Evolutionary conservation across 2,113 vertebrate species (phyloP), one percentile per base, ranked within the genome.

Genomic region (Aspidoscelis tigris): DNA sequence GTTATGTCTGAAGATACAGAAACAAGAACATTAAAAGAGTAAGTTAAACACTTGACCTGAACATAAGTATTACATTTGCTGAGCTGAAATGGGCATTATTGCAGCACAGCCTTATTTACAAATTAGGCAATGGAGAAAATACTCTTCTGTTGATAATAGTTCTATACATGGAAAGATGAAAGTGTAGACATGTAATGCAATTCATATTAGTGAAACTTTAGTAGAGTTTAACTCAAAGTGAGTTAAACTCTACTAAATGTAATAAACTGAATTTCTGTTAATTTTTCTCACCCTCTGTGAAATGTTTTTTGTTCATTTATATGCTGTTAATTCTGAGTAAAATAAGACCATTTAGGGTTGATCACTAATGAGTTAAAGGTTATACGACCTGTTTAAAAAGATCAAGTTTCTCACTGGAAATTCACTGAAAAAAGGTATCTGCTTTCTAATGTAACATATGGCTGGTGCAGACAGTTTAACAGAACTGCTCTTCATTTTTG

Each of bases 1-100:
- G 97, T 99, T 61, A 99, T 99, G 98, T 98, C 97, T 0, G 98
- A 99, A 94, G 99, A 99, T 89, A 80, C 97, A 1, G 99, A 99
- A 93, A 97, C 97, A 1, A 93, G 95, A 91, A 98, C 98, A 22
- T 98, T 97, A 68, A 99, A 97, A 96, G 98, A 99, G 99, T 99
- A 96, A 97, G 98, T 90, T 1, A 53, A 91, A 90, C 82, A 82
- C 33, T 33, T 33, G 33, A 33, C 33, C 33, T 33, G 1, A 33
- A 33, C 33, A 33, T 33, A 33, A 33, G 33, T 66, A 18, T 8
- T 79, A 5, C 12, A 66, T 84, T 64, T 16, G 1, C 82, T 89
- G 76, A 66, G 39, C 16, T 76, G 22, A 69, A 73, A 50, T 24
- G 71, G 1, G 78, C 43, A 6, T 77, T 16, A 24, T 73, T 5